phyloP scores from a whole-genome alignment of 2,888 invertebrate species.

The Drosophila phalerata region DNA sequence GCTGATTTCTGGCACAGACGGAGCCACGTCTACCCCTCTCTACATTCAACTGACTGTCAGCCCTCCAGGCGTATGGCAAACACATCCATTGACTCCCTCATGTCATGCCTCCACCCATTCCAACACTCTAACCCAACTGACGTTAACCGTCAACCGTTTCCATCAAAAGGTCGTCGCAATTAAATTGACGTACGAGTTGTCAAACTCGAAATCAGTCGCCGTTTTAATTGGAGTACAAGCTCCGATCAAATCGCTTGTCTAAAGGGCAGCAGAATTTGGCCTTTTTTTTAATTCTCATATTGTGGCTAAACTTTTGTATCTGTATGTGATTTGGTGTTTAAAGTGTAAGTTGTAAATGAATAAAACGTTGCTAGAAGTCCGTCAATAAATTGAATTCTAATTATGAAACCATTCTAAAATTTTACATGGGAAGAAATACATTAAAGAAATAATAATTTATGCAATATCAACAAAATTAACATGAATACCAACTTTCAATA shows the following conservation, averaged over 20 bases:
- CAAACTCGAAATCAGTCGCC: slow-evolving; percentile 75
- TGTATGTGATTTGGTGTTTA: neutral
- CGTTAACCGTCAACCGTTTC: slow-evolving; percentile 27
- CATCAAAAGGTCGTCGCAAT: slow-evolving; percentile 69
- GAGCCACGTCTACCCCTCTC: neutral
- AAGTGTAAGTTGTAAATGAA: neutral
- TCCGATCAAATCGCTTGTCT: slow-evolving; percentile 45
- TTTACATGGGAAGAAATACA: neutral
- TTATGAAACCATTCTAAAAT: neutral
- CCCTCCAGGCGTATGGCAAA: slow-evolving; percentile 29
- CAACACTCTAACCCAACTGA: slow-evolving; percentile 32
- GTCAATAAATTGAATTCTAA: neutral
- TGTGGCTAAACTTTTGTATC: neutral
- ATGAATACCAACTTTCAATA: too few relatives aligned
- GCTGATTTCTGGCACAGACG: slow-evolving; percentile 75
- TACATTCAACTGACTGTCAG: slow-evolving; percentile 5
- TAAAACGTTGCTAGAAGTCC: neutral
- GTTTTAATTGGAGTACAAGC: slow-evolving; percentile 74
- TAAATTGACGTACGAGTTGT: slow-evolving; percentile 76
- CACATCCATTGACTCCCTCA: slow-evolving; percentile 13
- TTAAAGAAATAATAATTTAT: neutral
- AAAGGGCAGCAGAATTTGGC: neutral
- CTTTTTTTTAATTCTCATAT: neutral
- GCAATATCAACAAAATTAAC: neutral
- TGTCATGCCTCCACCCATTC: neutral